These are phyloP conservation scores for Xerus rutilus DNA, from an alignment of 2,797 vertebrate genomes.

Conservation along the genomic window DNA sequence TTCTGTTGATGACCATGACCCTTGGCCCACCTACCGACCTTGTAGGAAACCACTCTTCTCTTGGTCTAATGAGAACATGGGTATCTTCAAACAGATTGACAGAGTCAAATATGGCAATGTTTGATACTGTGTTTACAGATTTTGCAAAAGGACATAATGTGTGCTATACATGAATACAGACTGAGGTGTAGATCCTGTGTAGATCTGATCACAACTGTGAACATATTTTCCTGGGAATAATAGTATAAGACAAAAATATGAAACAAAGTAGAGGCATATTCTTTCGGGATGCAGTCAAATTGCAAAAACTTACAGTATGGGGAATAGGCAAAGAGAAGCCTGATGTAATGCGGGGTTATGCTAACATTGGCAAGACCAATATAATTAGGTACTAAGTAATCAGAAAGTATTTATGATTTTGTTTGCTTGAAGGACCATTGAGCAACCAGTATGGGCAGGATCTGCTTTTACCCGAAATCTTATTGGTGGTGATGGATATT, in stretches of 20 bases:
- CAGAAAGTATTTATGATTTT: conserved; percentile 13
- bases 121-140: conserved; percentile 77
- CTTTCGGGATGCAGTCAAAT: conserved; percentile 15
- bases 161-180: conserved; percentile 66
- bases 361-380: not conserved
- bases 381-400: not conserved
- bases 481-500: not conserved
- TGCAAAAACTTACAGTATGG: not conserved
- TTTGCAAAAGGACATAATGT: conserved; percentile 69
- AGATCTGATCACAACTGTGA: conserved; percentile 56
- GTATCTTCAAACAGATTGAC: conserved; percentile 65
- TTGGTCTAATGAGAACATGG: conserved; percentile 60
- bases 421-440: conserved; percentile 58
- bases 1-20: conserved; percentile 69
- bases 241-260: not conserved
- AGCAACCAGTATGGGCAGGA: not conserved
- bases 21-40: not conserved
- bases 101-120: conserved; percentile 63
- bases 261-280: not conserved
- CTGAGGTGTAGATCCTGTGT: conserved; percentile 50
- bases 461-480: not conserved
- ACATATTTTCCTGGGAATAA: conserved; percentile 31
- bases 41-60: conserved; percentile 67
- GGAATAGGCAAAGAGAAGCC: not conserved
- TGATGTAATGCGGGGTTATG: not conserved